A percentile compares a stretch with the other conserved stretches of the same genome.
These are phyloP conservation scores for Dione vanillae DNA, from an alignment of 2,888 invertebrate genomes.

Conservation along the genomic window DNA sequence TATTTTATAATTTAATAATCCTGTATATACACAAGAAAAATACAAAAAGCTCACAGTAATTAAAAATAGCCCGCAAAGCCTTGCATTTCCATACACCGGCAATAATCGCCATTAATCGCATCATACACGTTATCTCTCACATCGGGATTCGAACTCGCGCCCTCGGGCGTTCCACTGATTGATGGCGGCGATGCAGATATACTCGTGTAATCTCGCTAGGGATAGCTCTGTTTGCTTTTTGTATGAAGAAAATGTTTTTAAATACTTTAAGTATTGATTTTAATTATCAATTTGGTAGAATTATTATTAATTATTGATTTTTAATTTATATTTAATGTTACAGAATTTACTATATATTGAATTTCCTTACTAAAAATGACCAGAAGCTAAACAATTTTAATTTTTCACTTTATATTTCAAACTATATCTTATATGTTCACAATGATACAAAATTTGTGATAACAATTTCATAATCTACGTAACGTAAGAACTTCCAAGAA, in stretches of 20 bases:
- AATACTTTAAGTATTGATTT: neutral
- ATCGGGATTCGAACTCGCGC: slow-evolving; percentile 56
- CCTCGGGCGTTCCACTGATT: slow-evolving; percentile 60
- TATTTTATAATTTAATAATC: no score
- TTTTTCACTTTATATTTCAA: no score
- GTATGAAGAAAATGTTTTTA: neutral
- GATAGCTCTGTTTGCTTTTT: slow-evolving; percentile 13
- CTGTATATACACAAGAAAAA: neutral
- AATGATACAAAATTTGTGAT: no score
- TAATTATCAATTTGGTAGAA: neutral
- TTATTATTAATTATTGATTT: neutral
- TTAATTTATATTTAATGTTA: no score
- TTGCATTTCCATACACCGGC: slow-evolving; percentile 35
- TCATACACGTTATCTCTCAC: slow-evolving; percentile 53
- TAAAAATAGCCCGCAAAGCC: slow-evolving; percentile 7
- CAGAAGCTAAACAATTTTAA: no score
- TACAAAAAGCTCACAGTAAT: slow-evolving; percentile 10
- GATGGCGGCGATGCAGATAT: slow-evolving; percentile 53
- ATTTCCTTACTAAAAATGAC: no score
- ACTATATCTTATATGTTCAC: no score
- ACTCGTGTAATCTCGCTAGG: slow-evolving; percentile 38
- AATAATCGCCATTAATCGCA: slow-evolving; percentile 50
- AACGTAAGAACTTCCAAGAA: no score
- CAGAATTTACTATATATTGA: no score
- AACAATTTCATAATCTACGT: no score